Evolutionary conservation across 2,888 invertebrate genomes (phyloP).

Genomic region (Leptarthrus brevirostris): DNA sequence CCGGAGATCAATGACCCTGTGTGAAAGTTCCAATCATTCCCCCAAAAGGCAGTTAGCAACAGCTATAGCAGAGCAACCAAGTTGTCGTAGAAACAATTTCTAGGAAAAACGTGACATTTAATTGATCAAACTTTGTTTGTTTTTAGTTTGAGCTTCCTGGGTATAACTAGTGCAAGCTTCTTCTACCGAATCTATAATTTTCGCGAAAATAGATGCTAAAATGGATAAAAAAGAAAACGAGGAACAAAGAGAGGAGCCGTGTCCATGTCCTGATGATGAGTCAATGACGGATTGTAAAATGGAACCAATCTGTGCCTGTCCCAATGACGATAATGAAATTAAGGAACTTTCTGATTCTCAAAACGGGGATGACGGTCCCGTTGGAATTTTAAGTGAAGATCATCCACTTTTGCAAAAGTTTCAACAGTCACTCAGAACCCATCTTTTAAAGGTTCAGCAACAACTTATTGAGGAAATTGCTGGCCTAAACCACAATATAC

Average conservation of each 20-base stretch:
- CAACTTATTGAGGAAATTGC: constrained; percentile 75
- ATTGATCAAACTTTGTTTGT: constrained; percentile 10
- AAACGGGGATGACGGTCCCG: not conserved
- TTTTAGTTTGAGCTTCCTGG: not conserved
- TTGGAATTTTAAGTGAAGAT: constrained; percentile 73
- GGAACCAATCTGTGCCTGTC: not conserved
- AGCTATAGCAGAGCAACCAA: too few species aligned
- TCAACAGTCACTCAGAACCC: constrained; percentile 76
- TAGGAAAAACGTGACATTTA: too few species aligned
- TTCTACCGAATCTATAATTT: not conserved
- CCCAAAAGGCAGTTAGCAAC: too few species aligned
- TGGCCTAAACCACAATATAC: constrained; percentile 71
- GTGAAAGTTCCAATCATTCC: too few species aligned
- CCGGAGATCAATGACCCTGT: too few species aligned
- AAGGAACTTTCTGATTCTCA: not conserved
- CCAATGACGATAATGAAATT: not conserved
- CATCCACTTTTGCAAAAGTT: constrained; percentile 81
- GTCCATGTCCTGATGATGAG: not conserved
- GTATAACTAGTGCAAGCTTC: not conserved
- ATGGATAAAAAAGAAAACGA: not conserved
- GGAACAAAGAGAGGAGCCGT: not conserved
- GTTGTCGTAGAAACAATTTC: constrained; percentile 26
- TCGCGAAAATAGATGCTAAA: not conserved
- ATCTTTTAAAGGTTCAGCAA: constrained; percentile 74
- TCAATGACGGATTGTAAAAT: not conserved